Percentiles rank a stretch among this genome's conserved stretches.
These are phyloP conservation scores for Caenorhabditis doughertyi DNA, from an alignment of 2,888 invertebrate genomes.

Conservation along the genomic window DNA sequence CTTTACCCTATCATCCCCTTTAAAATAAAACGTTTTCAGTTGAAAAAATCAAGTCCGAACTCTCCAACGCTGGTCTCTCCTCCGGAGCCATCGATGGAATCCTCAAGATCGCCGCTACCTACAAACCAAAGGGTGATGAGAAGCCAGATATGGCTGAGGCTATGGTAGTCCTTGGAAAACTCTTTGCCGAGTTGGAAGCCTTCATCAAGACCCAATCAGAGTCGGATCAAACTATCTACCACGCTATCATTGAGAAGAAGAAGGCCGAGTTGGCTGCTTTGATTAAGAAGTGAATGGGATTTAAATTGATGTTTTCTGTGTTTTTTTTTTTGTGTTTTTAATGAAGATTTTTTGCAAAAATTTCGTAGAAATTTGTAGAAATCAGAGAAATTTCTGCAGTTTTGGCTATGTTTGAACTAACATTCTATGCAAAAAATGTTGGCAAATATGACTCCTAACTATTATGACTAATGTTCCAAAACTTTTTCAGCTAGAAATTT, in stretches of 20 bases:
- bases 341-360: no score
- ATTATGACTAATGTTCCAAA: no score
- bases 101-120: conserved; percentile 36
- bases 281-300: not conserved
- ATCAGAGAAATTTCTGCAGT: no score
- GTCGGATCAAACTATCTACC: conserved; percentile 45
- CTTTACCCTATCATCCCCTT: no score
- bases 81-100: conserved; percentile 36
- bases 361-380: no score
- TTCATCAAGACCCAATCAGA: conserved; percentile 47
- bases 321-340: not conserved
- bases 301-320: no score
- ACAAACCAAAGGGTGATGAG: conserved; percentile 27
- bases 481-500: no score
- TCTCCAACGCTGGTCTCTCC: conserved; percentile 24
- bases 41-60: conserved; percentile 22
- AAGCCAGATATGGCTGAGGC: conserved; percentile 24
- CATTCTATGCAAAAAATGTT: no score
- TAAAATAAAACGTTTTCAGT: conserved; percentile 4
- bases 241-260: conserved; percentile 38
- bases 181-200: conserved; percentile 30
- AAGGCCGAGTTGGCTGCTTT: conserved; percentile 27
- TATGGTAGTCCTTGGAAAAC: not conserved
- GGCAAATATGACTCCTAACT: no score
- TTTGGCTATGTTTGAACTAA: no score